Percentiles rank a stretch among this genome's conserved stretches.
phyloP scores from a whole-genome alignment of 2,888 invertebrate species.

The Amiota minor region DNA sequence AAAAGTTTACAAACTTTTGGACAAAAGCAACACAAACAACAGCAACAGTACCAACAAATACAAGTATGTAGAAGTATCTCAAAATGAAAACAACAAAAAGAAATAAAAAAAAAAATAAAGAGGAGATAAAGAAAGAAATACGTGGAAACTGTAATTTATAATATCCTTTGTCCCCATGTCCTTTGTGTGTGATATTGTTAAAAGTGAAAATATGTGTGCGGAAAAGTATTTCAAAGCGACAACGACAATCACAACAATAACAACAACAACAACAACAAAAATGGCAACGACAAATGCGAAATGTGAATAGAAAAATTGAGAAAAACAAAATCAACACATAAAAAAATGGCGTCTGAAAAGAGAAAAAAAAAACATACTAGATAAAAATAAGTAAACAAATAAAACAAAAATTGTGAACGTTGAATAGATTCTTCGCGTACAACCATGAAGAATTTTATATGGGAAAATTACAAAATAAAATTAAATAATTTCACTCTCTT shows the following conservation, averaged over 20 bases:
- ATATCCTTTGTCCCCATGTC: slow-evolving; percentile 60
- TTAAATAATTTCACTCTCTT: not conserved
- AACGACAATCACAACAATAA: not conserved
- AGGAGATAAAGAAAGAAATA: slow-evolving; percentile 23
- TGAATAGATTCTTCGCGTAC: not conserved
- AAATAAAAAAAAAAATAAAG: slow-evolving; percentile 15
- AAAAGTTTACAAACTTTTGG: slow-evolving; percentile 7
- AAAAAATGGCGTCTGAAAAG: slow-evolving; percentile 31
- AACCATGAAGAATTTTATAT: no score
- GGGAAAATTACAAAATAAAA: not conserved
- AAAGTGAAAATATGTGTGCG: slow-evolving; percentile 65
- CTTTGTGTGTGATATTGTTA: slow-evolving; percentile 57
- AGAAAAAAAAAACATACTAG: not conserved
- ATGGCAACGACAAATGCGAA: not conserved
- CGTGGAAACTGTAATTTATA: slow-evolving; percentile 58
- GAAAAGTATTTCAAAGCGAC: slow-evolving; percentile 23
- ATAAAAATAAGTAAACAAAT: slow-evolving; percentile 27
- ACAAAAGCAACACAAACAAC: slow-evolving; percentile 13
- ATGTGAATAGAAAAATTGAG: slow-evolving; percentile 41
- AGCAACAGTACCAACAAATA: slow-evolving; percentile 36
- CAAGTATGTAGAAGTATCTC: slow-evolving; percentile 4
- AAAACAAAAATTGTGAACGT: not conserved
- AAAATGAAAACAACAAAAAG: slow-evolving; percentile 25
- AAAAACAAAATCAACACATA: no score
- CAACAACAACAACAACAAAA: not conserved